Evolutionary conservation across 2,113 vertebrate species (phyloP).

Genomic region (Merops nubicus): DNA sequence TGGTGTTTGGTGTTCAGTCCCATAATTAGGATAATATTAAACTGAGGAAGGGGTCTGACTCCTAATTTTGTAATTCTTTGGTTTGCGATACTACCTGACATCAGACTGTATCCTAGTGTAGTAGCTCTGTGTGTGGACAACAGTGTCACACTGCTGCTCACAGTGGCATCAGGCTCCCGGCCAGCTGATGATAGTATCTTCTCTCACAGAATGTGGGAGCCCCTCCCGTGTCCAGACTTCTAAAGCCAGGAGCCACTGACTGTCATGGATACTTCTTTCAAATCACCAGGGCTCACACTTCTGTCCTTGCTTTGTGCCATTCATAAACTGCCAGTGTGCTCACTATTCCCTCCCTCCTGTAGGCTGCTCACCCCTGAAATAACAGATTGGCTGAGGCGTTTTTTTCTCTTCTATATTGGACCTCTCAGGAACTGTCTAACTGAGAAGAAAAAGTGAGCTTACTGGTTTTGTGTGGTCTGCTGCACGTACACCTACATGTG

Average conservation of each 20-base stretch:
- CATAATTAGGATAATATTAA: neutral
- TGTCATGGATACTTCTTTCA: neutral
- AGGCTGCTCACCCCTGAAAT: neutral
- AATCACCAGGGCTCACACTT: neutral
- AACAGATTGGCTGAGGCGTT: neutral
- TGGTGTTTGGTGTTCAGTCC: neutral
- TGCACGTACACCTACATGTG: neutral
- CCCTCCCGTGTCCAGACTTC: neutral
- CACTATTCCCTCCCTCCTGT: neutral
- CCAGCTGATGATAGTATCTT: neutral
- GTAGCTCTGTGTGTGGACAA: neutral
- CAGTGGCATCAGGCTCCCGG: rapidly evolving
- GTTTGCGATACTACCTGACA: neutral
- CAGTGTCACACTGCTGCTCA: neutral
- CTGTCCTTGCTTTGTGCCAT: neutral
- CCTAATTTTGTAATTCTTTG: neutral
- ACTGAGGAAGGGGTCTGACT: neutral
- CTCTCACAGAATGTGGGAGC: neutral
- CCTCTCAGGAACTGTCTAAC: neutral
- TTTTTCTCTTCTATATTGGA: neutral
- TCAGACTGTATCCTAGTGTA: neutral
- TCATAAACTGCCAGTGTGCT: neutral
- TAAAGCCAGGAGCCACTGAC: neutral
- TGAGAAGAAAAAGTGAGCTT: neutral
- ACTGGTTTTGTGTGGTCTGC: neutral